Conservation (phyloP, 2,113 vertebrate genomes). For the Gambusia affinis region DNA sequence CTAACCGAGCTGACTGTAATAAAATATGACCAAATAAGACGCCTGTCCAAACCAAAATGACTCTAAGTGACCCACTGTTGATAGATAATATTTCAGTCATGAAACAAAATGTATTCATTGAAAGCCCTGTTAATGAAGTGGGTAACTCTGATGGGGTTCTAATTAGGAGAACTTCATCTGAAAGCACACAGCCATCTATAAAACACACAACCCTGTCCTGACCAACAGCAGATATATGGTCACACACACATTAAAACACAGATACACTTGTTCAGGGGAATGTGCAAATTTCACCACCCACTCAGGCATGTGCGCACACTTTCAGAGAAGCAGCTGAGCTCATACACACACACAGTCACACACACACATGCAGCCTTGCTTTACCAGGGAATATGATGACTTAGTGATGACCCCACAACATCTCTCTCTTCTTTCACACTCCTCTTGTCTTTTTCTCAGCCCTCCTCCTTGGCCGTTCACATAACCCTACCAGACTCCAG, state of each 20-base stretch:
- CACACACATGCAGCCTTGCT: slow-evolving; percentile 15
- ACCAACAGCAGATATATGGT: neutral
- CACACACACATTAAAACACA: neutral
- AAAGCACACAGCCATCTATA: neutral
- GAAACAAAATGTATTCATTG: too few relatives aligned
- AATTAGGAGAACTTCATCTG: neutral
- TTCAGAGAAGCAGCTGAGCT: slow-evolving; percentile 16
- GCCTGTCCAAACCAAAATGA: too few relatives aligned
- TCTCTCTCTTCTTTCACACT: slow-evolving; percentile 71
- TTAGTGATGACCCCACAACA: slow-evolving; percentile 70
- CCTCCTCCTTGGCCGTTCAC: slow-evolving; percentile 85
- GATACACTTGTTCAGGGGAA: slow-evolving; percentile 45
- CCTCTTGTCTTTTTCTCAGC: slow-evolving; percentile 71
- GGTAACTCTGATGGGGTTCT: too few relatives aligned
- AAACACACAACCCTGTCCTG: slow-evolving; percentile 15
- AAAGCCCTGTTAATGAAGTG: too few relatives aligned
- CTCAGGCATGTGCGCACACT: slow-evolving; percentile 37
- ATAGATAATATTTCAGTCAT: too few relatives aligned
- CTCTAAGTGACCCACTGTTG: too few relatives aligned
- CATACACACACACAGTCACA: neutral
- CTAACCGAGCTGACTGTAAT: too few relatives aligned
- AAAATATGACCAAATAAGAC: too few relatives aligned
- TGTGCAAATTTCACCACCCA: slow-evolving; percentile 54
- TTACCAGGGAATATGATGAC: slow-evolving; percentile 70
- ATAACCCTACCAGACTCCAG: slow-evolving; percentile 89